Evolutionary conservation across 2,113 vertebrate species (phyloP), one percentile per base, ranked within the genome.

Genomic region (Pelvicachromis taeniatus): DNA sequence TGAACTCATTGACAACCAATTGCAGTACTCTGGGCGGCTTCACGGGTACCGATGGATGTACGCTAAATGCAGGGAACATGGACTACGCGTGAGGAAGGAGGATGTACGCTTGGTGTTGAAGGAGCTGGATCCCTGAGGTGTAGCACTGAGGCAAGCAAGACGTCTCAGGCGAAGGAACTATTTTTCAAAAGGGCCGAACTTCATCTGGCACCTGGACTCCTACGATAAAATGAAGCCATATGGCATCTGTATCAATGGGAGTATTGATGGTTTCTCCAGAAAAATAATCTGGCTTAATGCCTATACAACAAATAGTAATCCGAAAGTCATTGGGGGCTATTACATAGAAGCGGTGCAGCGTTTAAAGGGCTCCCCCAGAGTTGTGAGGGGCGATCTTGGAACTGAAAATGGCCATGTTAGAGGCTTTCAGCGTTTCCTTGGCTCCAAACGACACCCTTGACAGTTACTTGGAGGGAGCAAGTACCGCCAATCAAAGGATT

Each of bases 401-500:
- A 79, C 58, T 2, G 48, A 68, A 84, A 84, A 78, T n/a, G 21
- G 50, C 50, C 50, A 52, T 52, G 19, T 52, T n/a, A 0, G 50
- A n/a, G 50, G 19, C 19, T 52, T 52, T n/a, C 50, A 52, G 50
- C 19, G 0, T 52, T 52, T 52, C 50, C 50, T 52, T 52, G 19
- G 19, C 23, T 7, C 31, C 73, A 54, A 2, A 84, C 4, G 9
- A 9, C 10, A 54, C 23, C 2, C 9, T 31, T 78, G 17, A 68
- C 1, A 58, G 23, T 26, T 38, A 58, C 38, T 38, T 70, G 38
- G 61, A 53, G 4, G 81, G 86, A 78, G 88, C 81, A 33, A 88
- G 85, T 77, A 83, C 77, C 3, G 31, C 84, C 35, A 85, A 87
- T 40, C 91, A 92, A 84, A 75, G 61, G 10, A 91, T 79, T 54